phyloP scores from a whole-genome alignment of 2,113 vertebrate species.

The Nothoprocta pentlandii region DNA sequence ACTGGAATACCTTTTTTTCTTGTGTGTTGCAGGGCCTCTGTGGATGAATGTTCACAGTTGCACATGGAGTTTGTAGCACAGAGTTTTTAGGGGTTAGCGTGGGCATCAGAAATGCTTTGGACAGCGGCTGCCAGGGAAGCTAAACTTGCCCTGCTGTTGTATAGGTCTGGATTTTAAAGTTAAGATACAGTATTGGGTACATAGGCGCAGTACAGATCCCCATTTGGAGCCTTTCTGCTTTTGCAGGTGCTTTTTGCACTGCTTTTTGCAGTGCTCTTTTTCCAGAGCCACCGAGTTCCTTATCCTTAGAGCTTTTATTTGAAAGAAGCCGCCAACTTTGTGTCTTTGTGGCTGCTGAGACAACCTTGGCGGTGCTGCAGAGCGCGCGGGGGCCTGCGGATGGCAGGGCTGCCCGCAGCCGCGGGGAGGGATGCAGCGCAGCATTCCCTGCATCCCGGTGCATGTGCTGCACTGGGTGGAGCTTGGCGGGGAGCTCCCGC shows the following conservation, averaged over 20 bases:
- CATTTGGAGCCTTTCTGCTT: not conserved
- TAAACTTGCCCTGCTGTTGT: not conserved
- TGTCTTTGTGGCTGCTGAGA: not conserved
- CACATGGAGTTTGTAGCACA: not conserved
- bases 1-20: not conserved
- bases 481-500: not conserved
- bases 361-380: not conserved
- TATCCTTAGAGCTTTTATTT: not conserved
- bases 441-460: not conserved
- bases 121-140: not conserved
- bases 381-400: not conserved
- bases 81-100: not conserved
- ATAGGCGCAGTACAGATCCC: not conserved
- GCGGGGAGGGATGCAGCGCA: not conserved
- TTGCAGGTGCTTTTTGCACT: not conserved
- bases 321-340: not conserved
- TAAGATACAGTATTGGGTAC: not conserved
- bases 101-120: not conserved
- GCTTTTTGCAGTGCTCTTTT: no score
- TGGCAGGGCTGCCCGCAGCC: not conserved
- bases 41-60: not conserved
- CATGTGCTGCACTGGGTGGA: not conserved
- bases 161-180: not conserved
- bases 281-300: not conserved
- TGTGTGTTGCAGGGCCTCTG: not conserved